Conservation (phyloP, 2,888 invertebrate species). For the Zhuqinia jingwanae region DNA sequence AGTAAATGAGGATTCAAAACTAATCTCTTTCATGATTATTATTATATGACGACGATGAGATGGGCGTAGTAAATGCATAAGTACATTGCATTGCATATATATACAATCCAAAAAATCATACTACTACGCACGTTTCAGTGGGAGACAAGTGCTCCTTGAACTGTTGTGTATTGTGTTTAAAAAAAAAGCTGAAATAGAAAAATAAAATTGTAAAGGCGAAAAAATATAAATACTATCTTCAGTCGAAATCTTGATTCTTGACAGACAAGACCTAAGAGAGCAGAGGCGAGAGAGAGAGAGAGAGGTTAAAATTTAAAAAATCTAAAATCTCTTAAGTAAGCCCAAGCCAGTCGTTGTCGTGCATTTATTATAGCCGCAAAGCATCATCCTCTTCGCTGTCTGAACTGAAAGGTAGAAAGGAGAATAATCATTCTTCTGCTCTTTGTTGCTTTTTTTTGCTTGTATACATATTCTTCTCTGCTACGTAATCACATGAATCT, state of each 20-base stretch:
- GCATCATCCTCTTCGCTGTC: background rate
- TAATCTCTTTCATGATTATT: slow-evolving; percentile 49
- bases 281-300: background rate
- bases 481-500: slow-evolving; percentile 40
- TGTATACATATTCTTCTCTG: too few species aligned
- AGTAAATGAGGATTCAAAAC: slow-evolving; percentile 43
- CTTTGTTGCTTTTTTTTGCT: slow-evolving; percentile 35
- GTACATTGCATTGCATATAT: background rate
- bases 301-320: slow-evolving; percentile 16
- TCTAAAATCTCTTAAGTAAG: background rate
- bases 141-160: slow-evolving; percentile 58
- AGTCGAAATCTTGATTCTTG: slow-evolving; percentile 70
- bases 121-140: background rate
- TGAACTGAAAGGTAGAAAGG: slow-evolving; percentile 22
- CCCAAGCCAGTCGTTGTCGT: slow-evolving; percentile 10
- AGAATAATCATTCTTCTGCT: slow-evolving; percentile 19
- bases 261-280: slow-evolving; percentile 54
- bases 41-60: slow-evolving; percentile 11
- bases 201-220: slow-evolving; percentile 48
- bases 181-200: slow-evolving; percentile 37
- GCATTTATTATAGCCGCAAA: slow-evolving; percentile 42
- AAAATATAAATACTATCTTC: slow-evolving; percentile 60
- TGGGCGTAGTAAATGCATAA: slow-evolving; percentile 46
- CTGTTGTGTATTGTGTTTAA: slow-evolving; percentile 32
- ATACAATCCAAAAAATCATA: background rate